Conservation (phyloP, 35 echinoderm and acorn worm genomes). For the Apostichopus japonicus region DNA sequence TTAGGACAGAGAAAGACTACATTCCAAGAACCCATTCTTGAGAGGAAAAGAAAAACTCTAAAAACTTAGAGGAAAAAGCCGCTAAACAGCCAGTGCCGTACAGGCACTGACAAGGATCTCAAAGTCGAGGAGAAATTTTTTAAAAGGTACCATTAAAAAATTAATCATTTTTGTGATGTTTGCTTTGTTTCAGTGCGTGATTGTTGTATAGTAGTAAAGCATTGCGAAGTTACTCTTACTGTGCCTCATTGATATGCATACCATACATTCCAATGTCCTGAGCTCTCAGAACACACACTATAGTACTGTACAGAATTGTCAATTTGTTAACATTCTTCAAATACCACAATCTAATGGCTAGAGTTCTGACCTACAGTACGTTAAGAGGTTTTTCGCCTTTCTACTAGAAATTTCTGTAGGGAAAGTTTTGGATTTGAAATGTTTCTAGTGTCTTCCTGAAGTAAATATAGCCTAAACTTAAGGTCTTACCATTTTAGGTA, state of each 20-base stretch:
- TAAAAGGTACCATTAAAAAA: slow-evolving; percentile 22
- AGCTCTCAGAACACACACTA: background rate
- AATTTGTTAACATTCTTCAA: slow-evolving; percentile 49
- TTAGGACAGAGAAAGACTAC: slow-evolving; percentile 54
- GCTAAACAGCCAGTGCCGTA: slow-evolving; percentile 39
- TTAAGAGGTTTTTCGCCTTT: slow-evolving; percentile 11
- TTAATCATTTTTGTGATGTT: background rate
- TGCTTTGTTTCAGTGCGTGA: slow-evolving; percentile 31
- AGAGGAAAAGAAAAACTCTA: background rate
- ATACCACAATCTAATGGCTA: slow-evolving; percentile 20
- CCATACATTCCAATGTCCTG: slow-evolving; percentile 21
- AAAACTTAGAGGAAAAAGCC: slow-evolving; percentile 50
- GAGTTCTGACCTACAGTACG: background rate
- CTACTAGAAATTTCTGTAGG: background rate
- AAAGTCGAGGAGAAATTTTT: slow-evolving; percentile 60
- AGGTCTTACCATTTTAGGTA: slow-evolving; percentile 48
- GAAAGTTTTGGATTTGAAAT: background rate
- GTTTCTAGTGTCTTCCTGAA: background rate
- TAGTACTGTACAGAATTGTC: background rate
- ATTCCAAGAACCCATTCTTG: slow-evolving; percentile 52
- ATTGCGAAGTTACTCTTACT: background rate
- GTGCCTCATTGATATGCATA: slow-evolving; percentile 34
- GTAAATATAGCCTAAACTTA: background rate
- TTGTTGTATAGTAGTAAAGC: background rate
- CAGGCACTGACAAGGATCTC: slow-evolving; percentile 59